Percentiles rank a stretch among this genome's conserved stretches.
Evolutionary conservation across 2,888 invertebrate species (phyloP).

Genomic region (Sabatieria punctata): DNA sequence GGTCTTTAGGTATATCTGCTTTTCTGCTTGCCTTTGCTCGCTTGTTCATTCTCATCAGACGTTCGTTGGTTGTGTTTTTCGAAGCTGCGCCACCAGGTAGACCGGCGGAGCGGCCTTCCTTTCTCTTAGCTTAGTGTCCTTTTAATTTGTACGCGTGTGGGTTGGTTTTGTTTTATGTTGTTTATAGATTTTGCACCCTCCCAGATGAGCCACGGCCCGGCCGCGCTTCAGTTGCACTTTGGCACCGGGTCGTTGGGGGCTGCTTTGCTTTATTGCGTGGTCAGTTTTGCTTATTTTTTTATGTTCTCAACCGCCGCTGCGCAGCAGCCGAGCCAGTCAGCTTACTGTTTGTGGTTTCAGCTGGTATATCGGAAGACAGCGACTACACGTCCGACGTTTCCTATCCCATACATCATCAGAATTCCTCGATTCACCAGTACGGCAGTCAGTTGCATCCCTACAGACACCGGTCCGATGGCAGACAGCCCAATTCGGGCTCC

Average conservation of each 20-base stretch:
- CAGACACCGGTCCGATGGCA: conserved; percentile 13
- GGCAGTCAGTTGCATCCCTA: conserved; percentile 28
- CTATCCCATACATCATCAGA: conserved; percentile 61
- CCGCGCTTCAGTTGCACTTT: no score
- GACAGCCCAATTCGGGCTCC: conserved; percentile 6
- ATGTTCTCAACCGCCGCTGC: no score
- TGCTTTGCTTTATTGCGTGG: no score
- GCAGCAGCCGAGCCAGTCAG: no score
- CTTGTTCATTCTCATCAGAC: conserved; percentile 1
- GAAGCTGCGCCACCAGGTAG: no score
- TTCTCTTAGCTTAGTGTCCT: conserved; percentile 1
- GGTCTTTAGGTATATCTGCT: neutral
- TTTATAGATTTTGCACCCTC: no score
- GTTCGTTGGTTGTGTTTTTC: no score
- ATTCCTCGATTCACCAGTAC: conserved; percentile 70
- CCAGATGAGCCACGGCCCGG: no score
- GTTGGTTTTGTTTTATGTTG: conserved; percentile 4
- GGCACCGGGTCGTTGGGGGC: no score
- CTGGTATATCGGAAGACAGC: conserved; percentile 86
- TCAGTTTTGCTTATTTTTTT: no score
- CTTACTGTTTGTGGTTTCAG: conserved; percentile 39
- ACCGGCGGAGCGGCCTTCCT: conserved; percentile 7
- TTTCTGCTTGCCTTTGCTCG: neutral
- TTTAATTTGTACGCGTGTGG: conserved; percentile 1
- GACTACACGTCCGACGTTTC: conserved; percentile 92